A percentile compares a stretch with the other conserved stretches of the same genome.
These are phyloP conservation scores for Ptilorrhoa leucosticta DNA, from an alignment of 2,113 vertebrate genomes.

Conservation along the genomic window DNA sequence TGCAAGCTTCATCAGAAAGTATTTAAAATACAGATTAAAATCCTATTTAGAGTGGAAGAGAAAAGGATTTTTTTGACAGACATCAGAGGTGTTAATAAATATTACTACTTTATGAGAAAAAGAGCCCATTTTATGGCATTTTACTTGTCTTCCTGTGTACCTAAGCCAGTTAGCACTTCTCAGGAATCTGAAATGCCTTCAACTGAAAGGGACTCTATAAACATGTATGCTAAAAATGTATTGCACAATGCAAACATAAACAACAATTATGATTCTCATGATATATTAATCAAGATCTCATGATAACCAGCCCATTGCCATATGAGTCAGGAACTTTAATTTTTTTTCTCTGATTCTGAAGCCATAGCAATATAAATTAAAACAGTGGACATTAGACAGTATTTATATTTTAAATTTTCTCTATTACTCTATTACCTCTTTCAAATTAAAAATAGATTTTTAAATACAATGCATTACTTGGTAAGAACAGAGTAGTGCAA, in stretches of 20 bases:
- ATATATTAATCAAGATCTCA: neutral
- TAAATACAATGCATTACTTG: neutral
- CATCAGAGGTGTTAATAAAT: slow-evolving; percentile 22
- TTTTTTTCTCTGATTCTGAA: neutral
- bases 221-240: neutral
- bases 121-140: neutral
- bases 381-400: neutral
- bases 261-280: neutral
- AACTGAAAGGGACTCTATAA: neutral
- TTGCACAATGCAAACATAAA: neutral
- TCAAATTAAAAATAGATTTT: neutral
- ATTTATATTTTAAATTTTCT: neutral
- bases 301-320: neutral
- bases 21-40: slow-evolving; percentile 44
- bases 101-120: neutral
- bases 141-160: neutral
- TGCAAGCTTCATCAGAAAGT: neutral
- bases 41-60: neutral
- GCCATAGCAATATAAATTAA: neutral
- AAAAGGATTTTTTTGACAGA: neutral
- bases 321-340: neutral
- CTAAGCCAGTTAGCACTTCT: neutral
- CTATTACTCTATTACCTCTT: neutral
- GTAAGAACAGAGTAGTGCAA: neutral
- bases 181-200: neutral